Conservation (phyloP, 2,888 invertebrate genomes). For the Parnassius smintheus region DNA sequence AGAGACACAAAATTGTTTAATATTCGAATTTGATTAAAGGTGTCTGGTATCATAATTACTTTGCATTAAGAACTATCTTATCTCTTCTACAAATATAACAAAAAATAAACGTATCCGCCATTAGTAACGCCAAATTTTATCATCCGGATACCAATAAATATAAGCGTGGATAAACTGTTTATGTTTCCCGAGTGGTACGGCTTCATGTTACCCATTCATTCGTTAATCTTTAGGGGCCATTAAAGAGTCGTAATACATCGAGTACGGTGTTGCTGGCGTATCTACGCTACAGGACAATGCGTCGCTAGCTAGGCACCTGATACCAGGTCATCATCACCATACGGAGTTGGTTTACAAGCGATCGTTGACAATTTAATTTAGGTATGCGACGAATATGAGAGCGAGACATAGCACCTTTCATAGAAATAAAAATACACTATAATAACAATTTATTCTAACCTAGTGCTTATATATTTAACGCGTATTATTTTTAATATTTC, state of each 20-base stretch:
- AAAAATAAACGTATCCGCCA: conserved; percentile 35
- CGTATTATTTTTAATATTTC: no score
- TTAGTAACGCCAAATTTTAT: conserved; percentile 69
- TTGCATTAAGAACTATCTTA: no score
- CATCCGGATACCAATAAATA: conserved; percentile 53
- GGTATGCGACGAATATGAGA: conserved; percentile 47
- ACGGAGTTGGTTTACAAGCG: conserved; percentile 44
- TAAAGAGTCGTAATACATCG: conserved; percentile 71
- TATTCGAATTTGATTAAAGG: no score
- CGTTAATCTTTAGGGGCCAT: conserved; percentile 71
- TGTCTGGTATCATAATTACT: no score
- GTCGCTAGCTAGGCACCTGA: conserved; percentile 70
- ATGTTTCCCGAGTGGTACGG: conserved; percentile 61
- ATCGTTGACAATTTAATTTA: conserved; percentile 50
- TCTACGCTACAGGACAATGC: conserved; percentile 70
- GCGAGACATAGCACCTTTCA: conserved; percentile 30
- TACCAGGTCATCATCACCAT: conserved; percentile 68
- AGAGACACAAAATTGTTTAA: no score
- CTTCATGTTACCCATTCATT: conserved; percentile 77
- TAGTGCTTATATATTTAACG: no score
- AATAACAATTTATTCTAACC: no score
- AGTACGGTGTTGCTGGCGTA: conserved; percentile 52
- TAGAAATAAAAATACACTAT: neutral
- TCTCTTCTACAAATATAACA: neutral
- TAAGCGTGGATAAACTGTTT: conserved; percentile 60